phyloP scores from a whole-genome alignment of 2,797 vertebrate genomes.

The Sciurus vulgaris region DNA sequence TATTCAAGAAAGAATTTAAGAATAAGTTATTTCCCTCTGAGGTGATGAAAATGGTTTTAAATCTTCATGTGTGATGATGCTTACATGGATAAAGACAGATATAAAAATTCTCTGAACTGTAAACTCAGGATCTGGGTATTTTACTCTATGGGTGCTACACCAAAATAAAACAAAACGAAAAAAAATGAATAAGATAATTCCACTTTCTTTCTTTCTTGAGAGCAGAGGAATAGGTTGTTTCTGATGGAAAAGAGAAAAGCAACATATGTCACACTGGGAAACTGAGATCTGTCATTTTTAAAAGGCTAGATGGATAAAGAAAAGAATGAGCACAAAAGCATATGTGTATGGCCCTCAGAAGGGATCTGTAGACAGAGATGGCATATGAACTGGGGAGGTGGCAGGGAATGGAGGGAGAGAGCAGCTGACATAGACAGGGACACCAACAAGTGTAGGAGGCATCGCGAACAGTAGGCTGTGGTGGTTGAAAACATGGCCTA shows the following conservation, averaged over 20 bases:
- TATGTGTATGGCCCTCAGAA: background rate
- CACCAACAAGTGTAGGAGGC: background rate
- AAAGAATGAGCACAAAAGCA: constrained; percentile 41
- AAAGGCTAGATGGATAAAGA: constrained; percentile 23
- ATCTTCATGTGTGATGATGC: background rate
- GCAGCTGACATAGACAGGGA: background rate
- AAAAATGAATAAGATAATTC: background rate
- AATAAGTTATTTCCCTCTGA: constrained; percentile 4
- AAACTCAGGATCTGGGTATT: background rate
- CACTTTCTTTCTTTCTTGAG: background rate
- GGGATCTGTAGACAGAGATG: background rate
- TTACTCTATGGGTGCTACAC: background rate
- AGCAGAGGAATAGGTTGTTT: background rate
- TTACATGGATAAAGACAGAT: background rate
- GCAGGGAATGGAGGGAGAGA: rapidly evolving
- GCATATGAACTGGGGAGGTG: background rate
- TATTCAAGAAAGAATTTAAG: constrained; percentile 18
- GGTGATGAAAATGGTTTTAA: background rate
- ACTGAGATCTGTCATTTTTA: background rate
- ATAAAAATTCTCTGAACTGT: background rate
- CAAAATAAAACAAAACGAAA: background rate
- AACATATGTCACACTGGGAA: background rate
- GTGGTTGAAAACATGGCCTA: background rate
- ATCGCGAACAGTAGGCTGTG: background rate
- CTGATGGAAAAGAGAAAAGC: background rate